Base-by-base conservation (phyloP, 2,888 invertebrate genomes). In the Toxonevra muliebris region DNA sequence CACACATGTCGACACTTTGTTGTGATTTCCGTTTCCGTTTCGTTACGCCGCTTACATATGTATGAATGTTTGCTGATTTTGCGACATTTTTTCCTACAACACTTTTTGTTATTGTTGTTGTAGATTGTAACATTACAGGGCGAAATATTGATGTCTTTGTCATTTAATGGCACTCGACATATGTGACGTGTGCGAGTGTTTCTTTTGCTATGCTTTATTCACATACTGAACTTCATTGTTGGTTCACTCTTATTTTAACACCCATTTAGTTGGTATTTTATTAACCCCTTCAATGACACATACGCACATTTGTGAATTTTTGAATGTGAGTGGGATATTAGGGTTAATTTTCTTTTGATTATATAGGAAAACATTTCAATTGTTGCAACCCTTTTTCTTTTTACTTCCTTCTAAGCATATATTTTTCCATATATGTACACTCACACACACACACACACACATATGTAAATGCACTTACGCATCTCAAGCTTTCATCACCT, bases 1-100 rank as follows among this genome's bases (percentile, higher is more conserved):
- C 66, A 73, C 75, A 77, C 79, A 79, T 80, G 80, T 80, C 82
- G 79, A 77, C 82, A 81, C 80, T 81, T 81, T 80, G 81, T 77
- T 53, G 77, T 77, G 77, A 82, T 81, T 79, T 82, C 81, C 81
- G 80, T 76, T 82, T 81, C 53, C 66, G 55, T 61, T 48, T 61
- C 60, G 61, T 48, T 55, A 55, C 30, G 15, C 55, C 20, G 48
- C 30, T 41, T 17, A 30, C 54, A 48, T 59, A 62, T 43, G 30
- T 30, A 30, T 7, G 30, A 30, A 30, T 30, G 30, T 7, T 30
- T 30, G 30, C 30, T 30, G 30, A 30, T 30, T 30, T 30, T 30
- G 30, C 42, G 50, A 57, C 65, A 42, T n/a, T 45, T 55, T 53
- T n/a, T n/a, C 58, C 8, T 19, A 13, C 45, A 43, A 48, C 50